A percentile compares a stretch with the other conserved stretches of the same genome.
Evolutionary conservation across 2,797 vertebrate genomes (phyloP).

Genomic region (Ctenopoma kingsleyae): DNA sequence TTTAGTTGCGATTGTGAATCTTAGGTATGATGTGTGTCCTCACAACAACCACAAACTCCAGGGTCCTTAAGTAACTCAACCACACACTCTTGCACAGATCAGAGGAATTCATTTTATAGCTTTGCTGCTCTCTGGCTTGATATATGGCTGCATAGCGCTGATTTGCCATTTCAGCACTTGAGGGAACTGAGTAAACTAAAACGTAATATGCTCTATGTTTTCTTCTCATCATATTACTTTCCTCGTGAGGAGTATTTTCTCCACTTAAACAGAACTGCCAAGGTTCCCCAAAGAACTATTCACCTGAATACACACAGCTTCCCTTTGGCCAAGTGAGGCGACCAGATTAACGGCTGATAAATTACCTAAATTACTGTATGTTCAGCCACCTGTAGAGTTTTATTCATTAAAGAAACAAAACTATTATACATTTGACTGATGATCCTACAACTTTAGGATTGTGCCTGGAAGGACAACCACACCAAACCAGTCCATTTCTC

Average conservation of each 20-base stretch:
- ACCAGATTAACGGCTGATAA: conserved; percentile 55
- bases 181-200: conserved; percentile 65
- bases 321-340: conserved; percentile 39
- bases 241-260: conserved; percentile 53
- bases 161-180: conserved; percentile 61
- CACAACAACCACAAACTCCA: conserved; percentile 18
- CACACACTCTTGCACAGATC: conserved; percentile 27
- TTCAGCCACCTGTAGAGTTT: conserved; percentile 42
- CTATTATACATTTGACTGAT: conserved; percentile 26
- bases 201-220: conserved; percentile 55
- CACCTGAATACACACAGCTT: conserved; percentile 31
- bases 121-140: conserved; percentile 35
- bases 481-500: conserved; percentile 42
- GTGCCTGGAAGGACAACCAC: conserved; percentile 20
- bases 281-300: conserved; percentile 38
- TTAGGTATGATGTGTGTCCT: conserved; percentile 13
- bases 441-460: conserved; percentile 22
- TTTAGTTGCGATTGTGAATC: conserved; percentile 22
- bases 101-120: conserved; percentile 46
- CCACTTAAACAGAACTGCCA: conserved; percentile 39
- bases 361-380: conserved; percentile 36
- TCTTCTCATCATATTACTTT: conserved; percentile 55
- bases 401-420: conserved; percentile 30
- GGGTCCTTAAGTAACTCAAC: conserved; percentile 35
- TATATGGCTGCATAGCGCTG: conserved; percentile 17